Evolutionary conservation across 2,113 vertebrate genomes (phyloP), one percentile per base, ranked within the genome.

Genomic region (Puffinus mauretanicus): DNA sequence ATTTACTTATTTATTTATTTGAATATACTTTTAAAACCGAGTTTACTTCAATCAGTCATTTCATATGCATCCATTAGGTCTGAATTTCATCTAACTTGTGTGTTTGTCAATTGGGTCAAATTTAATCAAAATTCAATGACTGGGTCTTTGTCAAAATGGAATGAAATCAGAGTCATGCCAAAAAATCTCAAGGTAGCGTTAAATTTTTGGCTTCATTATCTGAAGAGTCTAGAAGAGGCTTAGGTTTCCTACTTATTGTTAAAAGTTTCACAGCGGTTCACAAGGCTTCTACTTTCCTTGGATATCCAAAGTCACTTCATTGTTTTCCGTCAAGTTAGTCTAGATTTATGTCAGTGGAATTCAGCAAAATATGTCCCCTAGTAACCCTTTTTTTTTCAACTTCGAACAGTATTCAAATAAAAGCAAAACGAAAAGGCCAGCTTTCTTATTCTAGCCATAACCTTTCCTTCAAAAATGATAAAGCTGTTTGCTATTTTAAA

Each of bases 401-500:
- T 95, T 94, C 70, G 70, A 93, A 61, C 32, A 57, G 18, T 67
- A 85, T 93, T 82, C 29, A 85, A 79, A 85, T 77, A 66, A 71
- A 93, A 89, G 32, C 65, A 89, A 93, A 94, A 89, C 27, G 29
- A 67, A 86, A 65, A 72, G 70, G 40, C 32, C 75, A 80, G 32
- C 26, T 94, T 92, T 82, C 70, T 91, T 94, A 70, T 47, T 88
- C 66, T 40, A 64, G 67, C 58, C 6, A 13, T 83, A 84, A 73
- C 26, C 38, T 66, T 55, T 67, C 87, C 93, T 96, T 95, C 77
- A 77, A 62, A 94, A 86, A 66, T 77, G 75, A 75, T 46, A 88
- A 91, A 95, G 64, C 58, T 72, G 13, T 88, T 91, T 80, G 51
- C 66, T 95, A 11, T 91, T 94, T 94, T 80, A 70, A 94, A 72